Conservation (phyloP, 2,113 vertebrate species). For the Microcebus lehilahytsara region DNA sequence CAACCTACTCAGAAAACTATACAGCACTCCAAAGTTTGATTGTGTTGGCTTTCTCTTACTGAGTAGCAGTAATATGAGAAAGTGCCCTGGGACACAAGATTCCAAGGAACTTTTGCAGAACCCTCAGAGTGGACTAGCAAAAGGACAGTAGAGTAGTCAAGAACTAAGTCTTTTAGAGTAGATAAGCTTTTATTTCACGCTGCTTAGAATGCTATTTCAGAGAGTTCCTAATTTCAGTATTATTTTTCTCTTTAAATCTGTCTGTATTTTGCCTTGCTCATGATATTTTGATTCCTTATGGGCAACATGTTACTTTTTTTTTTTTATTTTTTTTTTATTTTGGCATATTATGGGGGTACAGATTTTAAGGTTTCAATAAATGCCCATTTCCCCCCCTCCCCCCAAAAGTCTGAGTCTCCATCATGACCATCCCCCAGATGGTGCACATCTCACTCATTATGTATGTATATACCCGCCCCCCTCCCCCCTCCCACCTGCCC, state of each 20-base stretch:
- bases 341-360: too few species aligned
- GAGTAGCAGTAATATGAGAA: conserved; percentile 44
- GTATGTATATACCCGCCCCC: too few species aligned
- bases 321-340: too few species aligned
- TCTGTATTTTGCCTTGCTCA: fast-evolving
- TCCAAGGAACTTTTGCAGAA: conserved; percentile 28
- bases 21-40: neutral
- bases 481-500: too few species aligned
- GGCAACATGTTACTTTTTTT: conserved; percentile 33
- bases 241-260: neutral
- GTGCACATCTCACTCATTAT: too few species aligned
- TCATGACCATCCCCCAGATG: too few species aligned
- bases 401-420: too few species aligned
- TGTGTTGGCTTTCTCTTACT: conserved; percentile 2
- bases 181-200: conserved; percentile 79
- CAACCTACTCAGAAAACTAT: neutral
- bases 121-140: conserved; percentile 9
- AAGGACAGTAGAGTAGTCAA: conserved; percentile 44
- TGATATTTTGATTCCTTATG: neutral
- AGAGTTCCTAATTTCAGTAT: neutral
- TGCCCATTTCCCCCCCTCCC: too few species aligned
- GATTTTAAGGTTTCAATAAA: too few species aligned
- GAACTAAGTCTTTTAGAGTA: conserved; percentile 80
- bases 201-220: fast-evolving
- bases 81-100: conserved; percentile 8